phyloP scores from a whole-genome alignment of 2,888 invertebrate species.

The Polia nebulosa region DNA sequence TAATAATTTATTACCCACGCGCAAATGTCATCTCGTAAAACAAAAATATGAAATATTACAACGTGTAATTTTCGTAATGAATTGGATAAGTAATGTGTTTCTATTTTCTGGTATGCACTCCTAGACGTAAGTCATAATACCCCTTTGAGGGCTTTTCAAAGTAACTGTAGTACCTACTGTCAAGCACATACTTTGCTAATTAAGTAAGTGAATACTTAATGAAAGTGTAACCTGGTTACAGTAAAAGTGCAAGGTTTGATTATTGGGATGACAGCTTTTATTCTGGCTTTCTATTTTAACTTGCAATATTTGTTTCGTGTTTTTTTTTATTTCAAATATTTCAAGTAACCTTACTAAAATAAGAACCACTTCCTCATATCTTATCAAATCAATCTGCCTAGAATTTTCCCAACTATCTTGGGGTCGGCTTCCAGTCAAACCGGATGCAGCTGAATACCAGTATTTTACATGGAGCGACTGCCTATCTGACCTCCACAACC shows the following conservation, averaged over 20 bases:
- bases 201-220: slow-evolving; percentile 6
- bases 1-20: slow-evolving; percentile 49
- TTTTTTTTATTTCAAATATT: too few relatives aligned
- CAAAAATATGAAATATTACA: slow-evolving; percentile 57
- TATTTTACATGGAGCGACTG: too few relatives aligned
- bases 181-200: slow-evolving; percentile 15
- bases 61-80: slow-evolving; percentile 51
- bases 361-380: too few relatives aligned
- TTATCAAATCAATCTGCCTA: too few relatives aligned
- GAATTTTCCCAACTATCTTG: too few relatives aligned
- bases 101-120: slow-evolving; percentile 5
- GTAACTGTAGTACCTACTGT: neutral
- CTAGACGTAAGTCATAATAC: neutral
- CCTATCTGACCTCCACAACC: too few relatives aligned
- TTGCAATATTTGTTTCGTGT: too few relatives aligned
- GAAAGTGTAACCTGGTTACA: neutral
- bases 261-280: neutral
- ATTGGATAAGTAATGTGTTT: slow-evolving; percentile 20
- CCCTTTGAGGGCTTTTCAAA: neutral
- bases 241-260: neutral
- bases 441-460: too few relatives aligned
- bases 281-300: neutral
- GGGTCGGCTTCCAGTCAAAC: too few relatives aligned
- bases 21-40: slow-evolving; percentile 42
- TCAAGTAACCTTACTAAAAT: too few relatives aligned